phyloP scores from a whole-genome alignment of 2,113 vertebrate species.

The Amphiprion percula region DNA sequence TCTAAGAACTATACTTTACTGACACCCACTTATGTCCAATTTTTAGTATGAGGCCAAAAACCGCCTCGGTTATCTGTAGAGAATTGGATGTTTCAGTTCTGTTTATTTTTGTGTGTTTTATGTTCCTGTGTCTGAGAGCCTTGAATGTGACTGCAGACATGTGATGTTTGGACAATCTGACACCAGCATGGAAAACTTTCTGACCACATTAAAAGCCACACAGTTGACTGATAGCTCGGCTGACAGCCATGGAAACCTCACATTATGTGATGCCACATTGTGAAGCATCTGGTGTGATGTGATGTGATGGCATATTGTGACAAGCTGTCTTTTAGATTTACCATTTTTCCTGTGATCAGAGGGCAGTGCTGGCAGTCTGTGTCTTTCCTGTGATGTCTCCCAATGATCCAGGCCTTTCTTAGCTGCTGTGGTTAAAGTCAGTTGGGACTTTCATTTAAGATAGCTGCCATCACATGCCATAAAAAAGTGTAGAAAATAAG shows the following conservation, averaged over 20 bases:
- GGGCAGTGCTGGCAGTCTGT: constrained; percentile 23
- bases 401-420: constrained; percentile 31
- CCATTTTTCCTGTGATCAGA: constrained; percentile 29
- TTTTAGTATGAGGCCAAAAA: not conserved
- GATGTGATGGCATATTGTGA: constrained; percentile 54
- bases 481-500: not conserved
- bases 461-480: constrained; percentile 2
- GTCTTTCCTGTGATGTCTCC: constrained; percentile 27
- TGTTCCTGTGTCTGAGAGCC: not conserved
- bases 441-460: constrained; percentile 15
- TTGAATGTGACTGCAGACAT: not conserved
- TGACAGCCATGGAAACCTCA: constrained; percentile 54
- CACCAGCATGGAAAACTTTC: constrained; percentile 6
- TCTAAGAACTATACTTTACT: not conserved
- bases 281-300: constrained; percentile 32
- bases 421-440: constrained; percentile 3
- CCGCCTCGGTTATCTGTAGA: not conserved
- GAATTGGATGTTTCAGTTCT: not conserved
- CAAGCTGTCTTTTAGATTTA: constrained; percentile 62
- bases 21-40: not conserved
- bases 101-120: not conserved
- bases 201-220: constrained; percentile 10
- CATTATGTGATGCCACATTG: constrained; percentile 37
- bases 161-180: constrained; percentile 5
- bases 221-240: not conserved